These are phyloP conservation scores for Antigone vipio DNA, from an alignment of 2,113 vertebrate species.

Conservation along the genomic window DNA sequence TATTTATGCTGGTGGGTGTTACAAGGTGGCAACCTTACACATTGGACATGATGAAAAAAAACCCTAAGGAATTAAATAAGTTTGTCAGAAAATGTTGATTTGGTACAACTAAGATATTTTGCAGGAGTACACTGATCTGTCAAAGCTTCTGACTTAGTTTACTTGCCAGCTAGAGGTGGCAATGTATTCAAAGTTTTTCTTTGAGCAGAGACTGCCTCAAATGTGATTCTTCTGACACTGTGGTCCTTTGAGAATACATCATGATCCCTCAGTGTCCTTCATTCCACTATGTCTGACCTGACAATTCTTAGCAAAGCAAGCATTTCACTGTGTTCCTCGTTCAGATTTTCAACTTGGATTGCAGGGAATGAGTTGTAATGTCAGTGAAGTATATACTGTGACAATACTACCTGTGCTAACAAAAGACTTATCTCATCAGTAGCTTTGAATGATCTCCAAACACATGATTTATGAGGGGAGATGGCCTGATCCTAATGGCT, in stretches of 20 bases:
- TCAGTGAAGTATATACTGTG: neutral
- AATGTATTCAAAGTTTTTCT: neutral
- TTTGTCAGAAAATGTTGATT: neutral
- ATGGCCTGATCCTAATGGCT: neutral
- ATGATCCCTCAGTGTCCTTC: neutral
- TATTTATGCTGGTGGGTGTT: neutral
- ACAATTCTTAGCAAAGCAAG: neutral
- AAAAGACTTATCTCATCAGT: neutral
- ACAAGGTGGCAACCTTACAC: neutral
- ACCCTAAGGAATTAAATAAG: neutral
- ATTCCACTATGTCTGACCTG: neutral
- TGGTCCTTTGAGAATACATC: neutral
- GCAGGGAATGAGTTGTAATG: neutral
- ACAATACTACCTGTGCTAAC: neutral
- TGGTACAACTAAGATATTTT: neutral
- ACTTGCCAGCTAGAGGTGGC: neutral
- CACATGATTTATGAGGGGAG: neutral
- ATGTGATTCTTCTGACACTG: neutral
- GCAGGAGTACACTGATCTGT: neutral
- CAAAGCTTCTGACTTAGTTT: neutral
- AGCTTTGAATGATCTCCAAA: neutral
- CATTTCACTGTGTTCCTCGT: neutral
- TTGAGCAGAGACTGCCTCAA: neutral
- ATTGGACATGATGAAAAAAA: neutral
- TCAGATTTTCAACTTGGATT: neutral